These are phyloP conservation scores for Suillia variegata DNA, from an alignment of 2,888 invertebrate species.

Conservation along the genomic window DNA sequence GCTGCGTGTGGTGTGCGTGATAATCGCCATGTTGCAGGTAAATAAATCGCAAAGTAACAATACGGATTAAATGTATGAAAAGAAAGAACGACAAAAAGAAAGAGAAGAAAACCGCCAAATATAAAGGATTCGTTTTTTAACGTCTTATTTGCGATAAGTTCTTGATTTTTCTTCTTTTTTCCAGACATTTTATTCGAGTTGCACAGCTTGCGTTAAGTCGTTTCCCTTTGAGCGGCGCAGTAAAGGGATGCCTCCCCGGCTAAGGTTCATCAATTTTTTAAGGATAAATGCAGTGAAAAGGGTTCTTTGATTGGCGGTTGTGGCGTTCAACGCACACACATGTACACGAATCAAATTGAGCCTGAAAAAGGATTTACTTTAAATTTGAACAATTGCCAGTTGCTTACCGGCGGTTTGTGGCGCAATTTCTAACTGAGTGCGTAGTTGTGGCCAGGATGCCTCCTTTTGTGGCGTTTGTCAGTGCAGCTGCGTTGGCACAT, in stretches of 20 bases:
- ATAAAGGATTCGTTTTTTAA: conserved; percentile 22
- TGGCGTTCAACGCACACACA: conserved; percentile 1
- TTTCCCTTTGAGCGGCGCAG: conserved; percentile 7
- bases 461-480: conserved; percentile 11
- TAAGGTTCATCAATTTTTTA: conserved; percentile 22
- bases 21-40: conserved; percentile 54
- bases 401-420: conserved; percentile 35
- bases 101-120: conserved; percentile 20
- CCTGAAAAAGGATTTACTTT: conserved; percentile 59
- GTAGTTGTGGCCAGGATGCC: too few relatives aligned
- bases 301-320: conserved; percentile 33
- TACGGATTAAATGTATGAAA: conserved; percentile 27
- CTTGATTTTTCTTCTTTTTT: not conserved
- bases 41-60: conserved; percentile 48
- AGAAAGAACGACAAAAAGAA: not conserved
- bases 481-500: conserved; percentile 4
- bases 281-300: conserved; percentile 23
- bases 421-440: conserved; percentile 1
- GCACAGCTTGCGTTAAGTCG: conserved; percentile 45
- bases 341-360: conserved; percentile 51
- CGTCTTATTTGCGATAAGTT: conserved; percentile 19
- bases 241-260: conserved; percentile 26
- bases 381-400: conserved; percentile 40
- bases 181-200: conserved; percentile 27
- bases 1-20: conserved; percentile 35